Evolutionary conservation across 2,888 invertebrate species (phyloP), one percentile per base, ranked within the genome.

Genomic region (Hetaerina titia): DNA sequence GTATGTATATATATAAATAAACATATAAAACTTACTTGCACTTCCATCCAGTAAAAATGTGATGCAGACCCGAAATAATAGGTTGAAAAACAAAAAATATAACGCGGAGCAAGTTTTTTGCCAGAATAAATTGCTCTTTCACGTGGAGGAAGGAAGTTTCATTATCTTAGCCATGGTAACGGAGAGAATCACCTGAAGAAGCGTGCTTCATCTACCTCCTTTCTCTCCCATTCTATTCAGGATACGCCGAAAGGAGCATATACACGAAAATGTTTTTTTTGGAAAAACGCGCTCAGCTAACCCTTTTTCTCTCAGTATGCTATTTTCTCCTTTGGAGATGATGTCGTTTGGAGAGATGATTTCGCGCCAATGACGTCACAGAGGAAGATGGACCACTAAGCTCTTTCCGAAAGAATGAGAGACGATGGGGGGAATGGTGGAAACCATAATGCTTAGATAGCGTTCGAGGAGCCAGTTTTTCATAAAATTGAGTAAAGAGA

Each of bases 61-160:
- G 74, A 11, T 0, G 22, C 9, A 57, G 56, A 56, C 19, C 22
- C 7, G 31, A 81, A 81, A 81, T 31, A 31, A 81, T 31, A 7
- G 1, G 56, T 11, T 57, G 31, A 31, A 45, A 8, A 81, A 15
- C 15, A 74, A 11, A 31, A 63, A 90, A 22, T 19, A 69, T 25
- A 45, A 45, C 15, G 45, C 64, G n/a, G n/a, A 56, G 11, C n/a
- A 22, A n/a, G 31, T 88, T 89, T 89, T 89, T 81, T 89, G 22
- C 19, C 57, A 22, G 7, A 56, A 69, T 92, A 92, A 92, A 92
- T 92, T 92, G 64, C 74, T 45, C 69, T 74, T 31, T 69, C 56
- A 45, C 63, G 92, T 5, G 56, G 69, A 64, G 69, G 64, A 63
- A 90, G 90, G 90, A 92, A 69, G 69, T 92, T 92, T 69, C 92